These are phyloP conservation scores for Steinernema scapterisci DNA, from an alignment of 2,888 invertebrate genomes.

Conservation along the genomic window DNA sequence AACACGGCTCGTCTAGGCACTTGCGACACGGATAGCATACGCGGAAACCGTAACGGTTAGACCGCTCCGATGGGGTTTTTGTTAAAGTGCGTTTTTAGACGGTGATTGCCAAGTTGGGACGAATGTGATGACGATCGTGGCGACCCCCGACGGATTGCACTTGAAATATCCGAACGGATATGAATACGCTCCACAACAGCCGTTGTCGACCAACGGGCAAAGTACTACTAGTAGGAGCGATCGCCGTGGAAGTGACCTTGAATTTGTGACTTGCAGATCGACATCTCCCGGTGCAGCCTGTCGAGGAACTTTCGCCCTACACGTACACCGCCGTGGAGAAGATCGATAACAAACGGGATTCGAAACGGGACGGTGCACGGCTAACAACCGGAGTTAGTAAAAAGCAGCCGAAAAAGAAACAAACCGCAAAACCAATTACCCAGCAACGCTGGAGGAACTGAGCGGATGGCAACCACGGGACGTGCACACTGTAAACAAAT, in stretches of 20 bases:
- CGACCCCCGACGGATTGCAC: slow-evolving; percentile 26
- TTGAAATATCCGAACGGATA: slow-evolving; percentile 19
- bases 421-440: not conserved
- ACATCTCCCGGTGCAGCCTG: not conserved
- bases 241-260: not conserved
- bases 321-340: slow-evolving; percentile 4
- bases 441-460: slow-evolving; percentile 9
- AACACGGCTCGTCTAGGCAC: not conserved
- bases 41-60: not conserved
- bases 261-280: not conserved
- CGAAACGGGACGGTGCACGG: not conserved
- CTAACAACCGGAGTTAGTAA: not conserved
- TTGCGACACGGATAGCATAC: not conserved
- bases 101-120: not conserved
- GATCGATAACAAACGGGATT: not conserved
- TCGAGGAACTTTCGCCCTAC: not conserved
- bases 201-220: not conserved
- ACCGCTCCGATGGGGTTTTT: not conserved
- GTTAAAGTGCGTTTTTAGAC: not conserved
- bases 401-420: slow-evolving; percentile 4
- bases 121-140: slow-evolving; percentile 14
- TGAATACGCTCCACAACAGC: not conserved
- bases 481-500: not conserved
- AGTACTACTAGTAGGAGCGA: not conserved
- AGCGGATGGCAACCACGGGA: not conserved